Evolutionary conservation across 2,797 vertebrate species (phyloP).

Genomic region (Cynodonichthys magdalenae): DNA sequence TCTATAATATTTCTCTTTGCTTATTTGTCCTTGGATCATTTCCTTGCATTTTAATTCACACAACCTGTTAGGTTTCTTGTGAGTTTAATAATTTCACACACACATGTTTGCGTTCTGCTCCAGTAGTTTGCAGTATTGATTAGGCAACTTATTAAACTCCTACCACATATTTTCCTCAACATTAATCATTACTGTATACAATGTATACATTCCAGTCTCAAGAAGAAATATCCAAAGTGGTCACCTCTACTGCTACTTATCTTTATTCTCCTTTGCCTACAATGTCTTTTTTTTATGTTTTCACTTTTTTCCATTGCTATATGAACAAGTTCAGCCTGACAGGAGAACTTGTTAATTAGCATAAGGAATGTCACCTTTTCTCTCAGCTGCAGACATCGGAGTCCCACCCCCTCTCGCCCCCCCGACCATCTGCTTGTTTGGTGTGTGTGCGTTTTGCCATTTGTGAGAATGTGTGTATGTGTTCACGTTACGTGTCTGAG

Average conservation of each 20-base stretch:
- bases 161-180: not conserved
- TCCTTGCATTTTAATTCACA: conserved; percentile 6
- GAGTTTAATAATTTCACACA: not conserved
- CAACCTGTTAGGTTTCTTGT: not conserved
- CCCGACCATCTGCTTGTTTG: conserved; percentile 68
- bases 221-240: not conserved
- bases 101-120: conserved; percentile 9
- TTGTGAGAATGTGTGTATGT: conserved; percentile 17
- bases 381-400: conserved; percentile 41
- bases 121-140: conserved; percentile 3
- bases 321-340: conserved; percentile 37
- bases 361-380: conserved; percentile 76
- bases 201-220: not conserved
- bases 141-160: conserved; percentile 10
- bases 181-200: not conserved
- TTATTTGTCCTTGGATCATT: too few relatives aligned
- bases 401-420: conserved; percentile 20
- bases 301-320: conserved; percentile 25
- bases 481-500: conserved; percentile 13
- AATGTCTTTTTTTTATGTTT: not conserved
- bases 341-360: conserved; percentile 65
- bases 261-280: conserved; percentile 1
- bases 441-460: conserved; percentile 14
- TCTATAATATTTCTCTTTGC: too few relatives aligned
- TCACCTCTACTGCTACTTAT: not conserved